These are phyloP conservation scores for Chaetoderma sp. DNA, from an alignment of 2,888 invertebrate genomes.

Conservation along the genomic window DNA sequence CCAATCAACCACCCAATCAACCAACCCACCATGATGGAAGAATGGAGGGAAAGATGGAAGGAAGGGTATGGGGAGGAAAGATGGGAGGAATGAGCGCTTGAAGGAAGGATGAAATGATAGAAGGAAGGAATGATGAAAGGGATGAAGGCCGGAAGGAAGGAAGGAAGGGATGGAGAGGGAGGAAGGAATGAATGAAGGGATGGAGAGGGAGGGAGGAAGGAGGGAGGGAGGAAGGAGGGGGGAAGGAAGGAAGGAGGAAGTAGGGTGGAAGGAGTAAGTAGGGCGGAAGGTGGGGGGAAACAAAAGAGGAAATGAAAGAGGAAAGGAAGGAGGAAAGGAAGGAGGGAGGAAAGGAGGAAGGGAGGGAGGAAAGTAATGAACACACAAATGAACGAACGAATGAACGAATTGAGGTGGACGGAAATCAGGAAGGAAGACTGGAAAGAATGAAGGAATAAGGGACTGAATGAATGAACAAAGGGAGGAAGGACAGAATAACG, in stretches of 20 bases:
- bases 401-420: background rate
- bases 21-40: too few relatives aligned
- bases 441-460: background rate
- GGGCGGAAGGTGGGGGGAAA: background rate
- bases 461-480: too few relatives aligned
- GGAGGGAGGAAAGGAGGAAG: background rate
- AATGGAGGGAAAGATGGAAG: too few relatives aligned
- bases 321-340: background rate
- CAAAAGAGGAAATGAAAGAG: background rate
- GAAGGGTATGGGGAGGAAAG: too few relatives aligned
- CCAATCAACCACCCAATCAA: too few relatives aligned
- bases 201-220: too few relatives aligned
- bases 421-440: background rate
- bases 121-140: too few relatives aligned
- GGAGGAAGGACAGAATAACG: too few relatives aligned
- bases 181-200: background rate
- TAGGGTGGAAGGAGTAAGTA: background rate
- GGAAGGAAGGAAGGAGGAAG: background rate
- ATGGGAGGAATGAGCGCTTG: too few relatives aligned
- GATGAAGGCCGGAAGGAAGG: too few relatives aligned
- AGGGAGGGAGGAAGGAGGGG: background rate
- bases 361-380: background rate
- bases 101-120: too few relatives aligned
- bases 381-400: background rate
- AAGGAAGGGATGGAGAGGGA: too few relatives aligned